Conservation (phyloP, 2,888 invertebrate species). For the Sisyra terminalis region DNA sequence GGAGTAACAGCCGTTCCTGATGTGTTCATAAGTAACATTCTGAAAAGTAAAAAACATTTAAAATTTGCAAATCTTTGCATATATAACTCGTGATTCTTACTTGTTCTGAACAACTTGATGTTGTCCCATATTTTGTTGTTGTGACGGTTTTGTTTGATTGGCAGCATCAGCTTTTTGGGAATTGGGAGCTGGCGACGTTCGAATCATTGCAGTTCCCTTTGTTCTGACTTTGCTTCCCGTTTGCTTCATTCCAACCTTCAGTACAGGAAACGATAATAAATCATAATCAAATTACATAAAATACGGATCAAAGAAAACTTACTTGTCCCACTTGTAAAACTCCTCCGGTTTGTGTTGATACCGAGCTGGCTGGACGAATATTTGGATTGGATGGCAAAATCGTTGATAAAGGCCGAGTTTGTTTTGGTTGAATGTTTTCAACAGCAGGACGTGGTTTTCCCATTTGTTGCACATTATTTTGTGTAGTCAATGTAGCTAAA, state of each 20-base stretch:
- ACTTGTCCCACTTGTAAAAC: slow-evolving; percentile 35
- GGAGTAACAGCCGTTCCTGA: slow-evolving; percentile 36
- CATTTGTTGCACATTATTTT: slow-evolving; percentile 29
- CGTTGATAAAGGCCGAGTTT: slow-evolving; percentile 25
- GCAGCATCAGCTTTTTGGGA: slow-evolving; percentile 52
- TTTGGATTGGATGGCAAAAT: slow-evolving; percentile 34
- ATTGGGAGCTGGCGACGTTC: slow-evolving; percentile 50
- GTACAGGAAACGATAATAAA: neutral
- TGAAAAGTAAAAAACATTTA: slow-evolving; percentile 16
- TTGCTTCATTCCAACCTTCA: slow-evolving; percentile 7
- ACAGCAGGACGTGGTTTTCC: slow-evolving; percentile 33
- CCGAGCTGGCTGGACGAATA: slow-evolving; percentile 63
- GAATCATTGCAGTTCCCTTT: slow-evolving; percentile 43
- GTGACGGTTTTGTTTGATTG: slow-evolving; percentile 47
- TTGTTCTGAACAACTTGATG: slow-evolving; percentile 34
- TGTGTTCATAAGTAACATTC: slow-evolving; percentile 40
- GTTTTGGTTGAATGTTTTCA: slow-evolving; percentile 35
- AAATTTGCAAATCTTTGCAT: neutral
- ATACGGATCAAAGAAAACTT: neutral
- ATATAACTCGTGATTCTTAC: slow-evolving; percentile 20
- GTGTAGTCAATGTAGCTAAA: slow-evolving; percentile 23
- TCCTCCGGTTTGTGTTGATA: slow-evolving; percentile 64
- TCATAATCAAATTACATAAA: no score
- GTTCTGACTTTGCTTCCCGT: slow-evolving; percentile 48
- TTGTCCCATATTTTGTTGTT: slow-evolving; percentile 26